A percentile compares a stretch with the other conserved stretches of the same genome.
phyloP scores from a whole-genome alignment of 2,797 vertebrate species.

The Syndactyla subalaris region DNA sequence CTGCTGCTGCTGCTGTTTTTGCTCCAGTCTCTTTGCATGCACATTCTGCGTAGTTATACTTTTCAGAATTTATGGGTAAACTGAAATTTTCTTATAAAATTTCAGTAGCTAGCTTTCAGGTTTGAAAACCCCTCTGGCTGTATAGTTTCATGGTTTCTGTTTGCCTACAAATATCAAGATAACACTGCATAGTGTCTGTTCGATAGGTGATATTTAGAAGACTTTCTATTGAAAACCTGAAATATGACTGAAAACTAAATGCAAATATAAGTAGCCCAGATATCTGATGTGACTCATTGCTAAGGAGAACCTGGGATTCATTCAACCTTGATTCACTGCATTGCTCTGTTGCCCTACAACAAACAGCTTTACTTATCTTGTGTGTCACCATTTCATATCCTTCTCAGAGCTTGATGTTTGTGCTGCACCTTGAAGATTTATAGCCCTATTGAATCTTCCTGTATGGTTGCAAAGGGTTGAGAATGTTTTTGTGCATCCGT shows the following conservation, averaged over 20 bases:
- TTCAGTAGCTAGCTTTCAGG: background rate
- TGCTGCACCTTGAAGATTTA: conserved; percentile 4
- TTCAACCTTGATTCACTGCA: background rate
- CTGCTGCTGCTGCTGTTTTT: background rate
- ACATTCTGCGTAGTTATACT: background rate
- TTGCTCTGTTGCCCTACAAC: background rate
- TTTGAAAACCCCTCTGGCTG: background rate
- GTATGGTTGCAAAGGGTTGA: background rate
- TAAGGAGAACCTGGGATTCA: background rate
- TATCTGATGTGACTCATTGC: background rate
- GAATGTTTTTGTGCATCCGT: background rate
- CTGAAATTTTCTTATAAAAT: background rate
- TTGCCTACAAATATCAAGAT: background rate
- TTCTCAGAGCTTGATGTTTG: background rate
- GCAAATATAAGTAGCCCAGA: background rate
- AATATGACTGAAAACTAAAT: background rate
- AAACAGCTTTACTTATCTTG: background rate
- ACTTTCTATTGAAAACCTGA: background rate
- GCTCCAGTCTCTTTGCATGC: background rate
- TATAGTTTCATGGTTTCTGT: background rate
- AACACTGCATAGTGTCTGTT: background rate
- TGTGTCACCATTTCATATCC: background rate
- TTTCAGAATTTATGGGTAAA: background rate
- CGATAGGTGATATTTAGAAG: background rate
- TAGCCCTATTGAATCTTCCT: background rate